Evolutionary conservation across 2,113 vertebrate genomes (phyloP), one percentile per base, ranked within the genome.

Genomic region (Plectropomus leopardus): DNA sequence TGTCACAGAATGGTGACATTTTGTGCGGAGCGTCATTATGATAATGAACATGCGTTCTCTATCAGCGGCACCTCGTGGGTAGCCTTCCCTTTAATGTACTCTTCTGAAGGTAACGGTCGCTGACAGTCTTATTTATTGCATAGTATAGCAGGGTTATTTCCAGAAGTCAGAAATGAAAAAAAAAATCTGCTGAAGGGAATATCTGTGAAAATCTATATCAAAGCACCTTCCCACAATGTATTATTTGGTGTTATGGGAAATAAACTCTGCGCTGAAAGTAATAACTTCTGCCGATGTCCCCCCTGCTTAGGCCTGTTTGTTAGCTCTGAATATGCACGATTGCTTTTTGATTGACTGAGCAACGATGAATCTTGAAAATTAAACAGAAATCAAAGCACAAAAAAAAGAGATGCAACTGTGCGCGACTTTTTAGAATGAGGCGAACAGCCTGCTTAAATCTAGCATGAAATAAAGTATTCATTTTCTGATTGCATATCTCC

Each of bases 401-500:
- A 87, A 81, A 72, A 67, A 19, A 36, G n/a, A 75, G 57, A 74
- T 64, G 80, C 82, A 83, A 66, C 64, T 78, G 76, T 82, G 85
- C 78, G 63, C 72, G 8, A 82, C 75, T 53, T 59, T 53, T 76
- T 44, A 50, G 85, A 88, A 92, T 75, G 69, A 89, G 76, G 59
- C n/a, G 65, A 76, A 54, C 60, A 57, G 44, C 17, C 82, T 69
- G 68, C 77, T 83, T 77, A 87, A 92, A 89, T 90, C 84, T 90
- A 91, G 82, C 93, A 89, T 93, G 90, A 92, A 92, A 93, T 90
- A 92, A 87, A 80, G 76, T 83, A 84, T 92, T 86, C 82, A 78
- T 76, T 82, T 75, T 81, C 16, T 83, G 81, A 84, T 86, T 86
- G 76, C 88, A 63, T 73, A 71, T 78, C 71, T 80, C 60, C 82